These are phyloP conservation scores for Apostichopus parvimensis DNA, from an alignment of 35 echinoderm and acorn worm genomes.

Conservation along the genomic window DNA sequence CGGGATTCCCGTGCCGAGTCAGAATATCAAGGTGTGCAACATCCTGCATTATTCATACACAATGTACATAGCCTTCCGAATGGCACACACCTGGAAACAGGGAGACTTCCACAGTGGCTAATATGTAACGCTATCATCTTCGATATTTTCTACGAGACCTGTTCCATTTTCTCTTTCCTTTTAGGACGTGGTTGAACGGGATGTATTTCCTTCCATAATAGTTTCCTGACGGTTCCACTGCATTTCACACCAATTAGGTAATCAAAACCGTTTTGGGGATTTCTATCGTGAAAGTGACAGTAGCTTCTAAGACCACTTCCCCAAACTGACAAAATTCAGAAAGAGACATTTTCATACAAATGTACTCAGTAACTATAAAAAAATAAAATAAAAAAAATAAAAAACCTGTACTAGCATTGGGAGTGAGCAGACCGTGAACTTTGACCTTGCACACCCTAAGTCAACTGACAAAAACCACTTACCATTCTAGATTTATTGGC, in stretches of 20 bases:
- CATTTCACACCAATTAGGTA: not conserved
- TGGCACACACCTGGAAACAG: not conserved
- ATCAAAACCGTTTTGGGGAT: not conserved
- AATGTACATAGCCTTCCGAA: not conserved
- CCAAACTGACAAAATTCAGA: too few species aligned
- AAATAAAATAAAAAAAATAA: too few species aligned
- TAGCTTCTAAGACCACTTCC: too few species aligned
- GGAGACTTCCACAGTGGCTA: not conserved
- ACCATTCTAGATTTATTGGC: too few species aligned
- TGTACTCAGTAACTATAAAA: too few species aligned
- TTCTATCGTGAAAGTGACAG: not conserved
- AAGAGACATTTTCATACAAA: too few species aligned
- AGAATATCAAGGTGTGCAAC: not conserved
- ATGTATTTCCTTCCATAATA: slow-evolving; percentile 5
- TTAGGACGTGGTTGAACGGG: not conserved
- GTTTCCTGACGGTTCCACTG: slow-evolving; percentile 1
- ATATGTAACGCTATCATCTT: not conserved
- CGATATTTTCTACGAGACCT: not conserved
- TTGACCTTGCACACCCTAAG: too few species aligned
- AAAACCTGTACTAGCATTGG: too few species aligned
- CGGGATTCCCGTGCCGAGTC: too few species aligned
- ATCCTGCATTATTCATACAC: not conserved
- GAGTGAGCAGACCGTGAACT: too few species aligned
- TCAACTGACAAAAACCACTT: too few species aligned
- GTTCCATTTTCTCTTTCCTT: not conserved